Evolutionary conservation across 2,113 vertebrate genomes (phyloP).

Genomic region (Chionodraco myersi): DNA sequence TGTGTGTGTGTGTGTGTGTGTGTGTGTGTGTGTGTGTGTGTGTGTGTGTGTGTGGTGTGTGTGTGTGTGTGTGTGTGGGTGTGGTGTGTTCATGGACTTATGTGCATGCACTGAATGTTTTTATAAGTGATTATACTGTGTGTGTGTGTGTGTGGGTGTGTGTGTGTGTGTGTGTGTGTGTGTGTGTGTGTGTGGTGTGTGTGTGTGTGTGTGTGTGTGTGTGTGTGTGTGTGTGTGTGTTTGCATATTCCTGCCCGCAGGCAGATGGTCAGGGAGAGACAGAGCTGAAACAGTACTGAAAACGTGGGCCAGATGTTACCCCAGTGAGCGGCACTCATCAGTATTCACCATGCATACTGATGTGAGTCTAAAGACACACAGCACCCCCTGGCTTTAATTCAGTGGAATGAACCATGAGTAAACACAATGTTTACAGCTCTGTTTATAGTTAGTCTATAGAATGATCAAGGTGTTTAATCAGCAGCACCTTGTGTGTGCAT

Average conservation of each 20-base stretch:
- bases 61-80: constrained; percentile 23
- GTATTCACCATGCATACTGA: constrained; percentile 65
- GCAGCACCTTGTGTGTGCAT: constrained; percentile 15
- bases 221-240: constrained; percentile 36
- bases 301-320: constrained; percentile 70
- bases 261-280: constrained; percentile 79
- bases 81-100: background rate
- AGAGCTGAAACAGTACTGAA: constrained; percentile 73
- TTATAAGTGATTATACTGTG: too few relatives aligned
- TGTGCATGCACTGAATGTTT: background rate
- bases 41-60: constrained; percentile 25
- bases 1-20: constrained; percentile 38
- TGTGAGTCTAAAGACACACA: constrained; percentile 69
- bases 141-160: too few relatives aligned
- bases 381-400: constrained; percentile 79
- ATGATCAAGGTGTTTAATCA: constrained; percentile 20
- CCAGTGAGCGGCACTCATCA: constrained; percentile 64
- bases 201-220: constrained; percentile 18
- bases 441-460: constrained; percentile 35
- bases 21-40: constrained; percentile 8
- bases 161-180: constrained; percentile 26
- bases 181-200: constrained; percentile 15
- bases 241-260: constrained; percentile 60
- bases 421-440: constrained; percentile 56
- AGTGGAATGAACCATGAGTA: constrained; percentile 61